phyloP scores from a whole-genome alignment of 2,113 vertebrate species.

The Chamaetylas fuelleborni region DNA sequence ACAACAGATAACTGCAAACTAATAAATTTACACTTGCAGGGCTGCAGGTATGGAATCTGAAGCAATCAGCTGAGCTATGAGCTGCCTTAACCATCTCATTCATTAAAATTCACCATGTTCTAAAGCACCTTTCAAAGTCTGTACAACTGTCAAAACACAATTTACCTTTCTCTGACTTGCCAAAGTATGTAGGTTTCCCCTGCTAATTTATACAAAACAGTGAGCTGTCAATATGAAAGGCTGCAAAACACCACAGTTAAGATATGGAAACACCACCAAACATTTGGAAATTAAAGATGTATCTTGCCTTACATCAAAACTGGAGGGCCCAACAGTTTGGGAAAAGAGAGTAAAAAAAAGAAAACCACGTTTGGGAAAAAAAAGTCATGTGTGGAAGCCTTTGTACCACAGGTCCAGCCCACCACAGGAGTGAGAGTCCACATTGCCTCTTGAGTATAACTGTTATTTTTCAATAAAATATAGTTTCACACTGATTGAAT shows the following conservation, averaged over 20 bases:
- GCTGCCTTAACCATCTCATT: not conserved
- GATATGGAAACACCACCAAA: not conserved
- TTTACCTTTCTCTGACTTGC: slow-evolving; percentile 19
- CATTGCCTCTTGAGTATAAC: not conserved
- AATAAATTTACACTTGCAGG: not conserved
- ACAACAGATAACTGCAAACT: not conserved
- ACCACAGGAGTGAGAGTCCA: not conserved
- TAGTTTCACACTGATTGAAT: not conserved
- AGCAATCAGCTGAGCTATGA: not conserved
- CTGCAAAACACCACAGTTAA: not conserved
- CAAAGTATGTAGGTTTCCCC: not conserved
- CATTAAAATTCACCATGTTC: slow-evolving; percentile 33
- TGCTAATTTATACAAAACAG: slow-evolving; percentile 9
- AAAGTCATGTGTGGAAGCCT: not conserved
- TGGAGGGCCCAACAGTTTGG: not conserved
- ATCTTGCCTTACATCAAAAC: not conserved
- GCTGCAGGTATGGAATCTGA: not conserved
- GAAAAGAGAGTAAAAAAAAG: not conserved
- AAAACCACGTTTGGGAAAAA: not conserved
- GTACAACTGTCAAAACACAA: slow-evolving; percentile 57
- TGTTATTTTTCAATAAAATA: not conserved
- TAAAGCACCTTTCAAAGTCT: slow-evolving; percentile 14
- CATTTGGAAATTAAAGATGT: not conserved
- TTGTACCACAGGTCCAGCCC: not conserved
- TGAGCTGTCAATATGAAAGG: slow-evolving; percentile 6